phyloP scores from a whole-genome alignment of 1,140 invertebrate species.

The Helicoverpa armigera region DNA sequence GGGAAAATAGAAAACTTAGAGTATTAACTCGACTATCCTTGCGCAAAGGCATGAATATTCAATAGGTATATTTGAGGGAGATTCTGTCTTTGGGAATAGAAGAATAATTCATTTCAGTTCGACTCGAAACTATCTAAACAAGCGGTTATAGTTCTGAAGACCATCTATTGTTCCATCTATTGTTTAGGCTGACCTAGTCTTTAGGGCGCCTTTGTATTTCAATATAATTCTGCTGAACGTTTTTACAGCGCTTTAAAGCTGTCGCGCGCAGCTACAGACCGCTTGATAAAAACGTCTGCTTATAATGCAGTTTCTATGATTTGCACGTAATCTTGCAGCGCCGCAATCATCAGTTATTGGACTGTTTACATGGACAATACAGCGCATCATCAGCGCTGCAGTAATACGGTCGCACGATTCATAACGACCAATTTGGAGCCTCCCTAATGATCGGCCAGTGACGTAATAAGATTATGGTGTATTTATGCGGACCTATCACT shows the following conservation, averaged over 20 bases:
- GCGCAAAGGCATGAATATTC: constrained; percentile 53
- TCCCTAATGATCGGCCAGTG: neutral
- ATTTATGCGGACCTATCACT: neutral
- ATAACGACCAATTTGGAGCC: neutral
- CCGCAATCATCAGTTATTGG: too few species aligned
- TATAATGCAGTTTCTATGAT: too few species aligned
- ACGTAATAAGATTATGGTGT: constrained; percentile 9
- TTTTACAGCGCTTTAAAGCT: too few species aligned
- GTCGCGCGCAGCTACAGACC: too few species aligned
- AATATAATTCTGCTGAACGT: too few species aligned
- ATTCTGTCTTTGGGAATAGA: constrained; percentile 48
- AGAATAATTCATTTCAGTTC: constrained; percentile 47
- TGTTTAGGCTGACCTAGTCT: neutral
- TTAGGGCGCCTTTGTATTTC: neutral
- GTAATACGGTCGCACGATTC: neutral
- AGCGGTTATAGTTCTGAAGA: constrained; percentile 10
- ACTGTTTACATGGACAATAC: too few species aligned
- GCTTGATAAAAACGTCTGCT: too few species aligned
- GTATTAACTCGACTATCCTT: neutral
- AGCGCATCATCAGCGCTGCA: too few species aligned
- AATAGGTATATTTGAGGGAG: constrained; percentile 36
- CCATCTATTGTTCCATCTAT: neutral
- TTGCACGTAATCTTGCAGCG: too few species aligned
- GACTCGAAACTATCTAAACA: constrained; percentile 17
- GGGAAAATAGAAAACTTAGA: constrained; percentile 34